Evolutionary conservation across 1,140 invertebrate genomes (phyloP), one percentile per base, ranked within the genome.

Genomic region (Monochamus saltuarius): DNA sequence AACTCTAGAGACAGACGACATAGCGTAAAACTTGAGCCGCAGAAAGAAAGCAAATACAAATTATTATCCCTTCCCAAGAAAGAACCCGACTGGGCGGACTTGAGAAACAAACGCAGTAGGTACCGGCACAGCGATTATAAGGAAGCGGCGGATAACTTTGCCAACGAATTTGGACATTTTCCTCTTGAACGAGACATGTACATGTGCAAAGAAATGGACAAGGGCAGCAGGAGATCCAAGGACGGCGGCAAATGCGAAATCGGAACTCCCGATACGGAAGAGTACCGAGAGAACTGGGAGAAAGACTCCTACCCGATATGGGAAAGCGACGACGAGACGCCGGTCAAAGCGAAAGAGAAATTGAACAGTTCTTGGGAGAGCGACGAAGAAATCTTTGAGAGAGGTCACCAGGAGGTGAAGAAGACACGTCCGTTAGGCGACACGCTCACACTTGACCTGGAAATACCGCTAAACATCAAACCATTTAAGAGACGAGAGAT

Each of bases 401-500:
- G 45, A 16, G 19, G 7, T 7, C 19, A 17, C 0, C 9, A n/a
- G 14, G 22, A 38, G 9, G 19, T 57, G 22, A 52, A 56, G 22
- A 64, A 56, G 53, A 22, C 34, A 16, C 43, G 35, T n/a, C 37
- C 22, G 7, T 43, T 14, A 37, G 11, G 10, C 19, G 19, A 45
- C 38, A 9, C 47, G 9, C 14, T 38, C 19, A 29, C 50, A 7
- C 43, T 10, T 13, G 50, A 59, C 35, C 40, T 72, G 6, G 71
- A 76, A 56, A 74, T 76, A 59, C 75, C 75, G 3, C 46, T 75
- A 36, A 71, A 74, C 47, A 72, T 74, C n/a, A 66, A 67, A 59
- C 62, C 49, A 6, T 67, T 68, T 10, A 42, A 56, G n/a, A 38
- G 55, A n/a, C 40, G 61, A 13, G 59, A 62, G 9, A 35, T 61